Conservation (phyloP, 2,888 invertebrate genomes). For the Apomyelois bistriatella region DNA sequence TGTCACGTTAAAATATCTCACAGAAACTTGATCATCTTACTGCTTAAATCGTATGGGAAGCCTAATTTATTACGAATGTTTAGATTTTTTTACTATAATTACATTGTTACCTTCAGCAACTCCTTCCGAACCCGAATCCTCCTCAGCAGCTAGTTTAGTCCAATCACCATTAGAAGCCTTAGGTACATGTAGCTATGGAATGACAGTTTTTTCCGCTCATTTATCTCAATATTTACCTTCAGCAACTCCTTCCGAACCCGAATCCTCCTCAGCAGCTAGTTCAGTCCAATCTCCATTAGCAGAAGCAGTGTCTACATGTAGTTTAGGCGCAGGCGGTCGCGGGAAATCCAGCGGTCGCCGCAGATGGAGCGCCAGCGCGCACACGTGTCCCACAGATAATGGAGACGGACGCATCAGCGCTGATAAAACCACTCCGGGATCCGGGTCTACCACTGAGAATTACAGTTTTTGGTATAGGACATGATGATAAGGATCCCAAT, state of each 20-base stretch:
- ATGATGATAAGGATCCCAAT: too few species aligned
- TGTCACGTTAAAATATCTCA: too few species aligned
- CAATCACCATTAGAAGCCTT: constrained; percentile 9
- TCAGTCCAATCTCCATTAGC: constrained; percentile 21
- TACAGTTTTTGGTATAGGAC: not conserved
- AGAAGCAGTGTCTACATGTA: not conserved
- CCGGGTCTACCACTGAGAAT: constrained; percentile 47
- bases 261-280: constrained; percentile 26
- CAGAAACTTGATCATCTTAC: too few species aligned
- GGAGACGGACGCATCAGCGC: constrained; percentile 59
- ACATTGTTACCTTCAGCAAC: constrained; percentile 48
- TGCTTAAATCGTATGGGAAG: too few species aligned
- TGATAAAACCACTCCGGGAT: constrained; percentile 52
- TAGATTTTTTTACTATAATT: too few species aligned
- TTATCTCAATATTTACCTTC: constrained; percentile 44
- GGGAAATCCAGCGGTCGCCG: constrained; percentile 40
- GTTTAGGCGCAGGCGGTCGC: constrained; percentile 34
- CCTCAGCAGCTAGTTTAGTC: constrained; percentile 26
- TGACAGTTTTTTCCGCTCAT: too few species aligned
- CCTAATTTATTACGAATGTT: too few species aligned
- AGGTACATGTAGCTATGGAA: constrained; percentile 17
- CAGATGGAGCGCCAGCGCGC: constrained; percentile 54
- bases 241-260: constrained; percentile 51
- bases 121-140: constrained; percentile 42
- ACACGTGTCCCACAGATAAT: constrained; percentile 42